Evolutionary conservation across 2,888 invertebrate genomes (phyloP).

Genomic region (Kuschelorhynchus macadamiae): DNA sequence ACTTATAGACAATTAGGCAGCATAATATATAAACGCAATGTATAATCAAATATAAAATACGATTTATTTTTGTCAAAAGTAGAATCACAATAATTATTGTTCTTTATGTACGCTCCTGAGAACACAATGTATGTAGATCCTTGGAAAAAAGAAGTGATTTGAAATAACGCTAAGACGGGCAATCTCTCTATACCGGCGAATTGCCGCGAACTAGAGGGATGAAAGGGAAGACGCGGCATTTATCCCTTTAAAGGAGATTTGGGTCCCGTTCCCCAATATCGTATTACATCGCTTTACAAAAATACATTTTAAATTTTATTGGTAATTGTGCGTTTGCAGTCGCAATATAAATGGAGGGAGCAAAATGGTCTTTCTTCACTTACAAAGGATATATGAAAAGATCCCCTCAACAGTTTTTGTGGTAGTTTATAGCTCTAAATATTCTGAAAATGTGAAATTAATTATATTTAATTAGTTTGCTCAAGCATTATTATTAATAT

Average conservation of each 20-base stretch:
- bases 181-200: conserved; percentile 52
- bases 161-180: conserved; percentile 38
- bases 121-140: conserved; percentile 34
- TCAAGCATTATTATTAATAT: too few relatives aligned
- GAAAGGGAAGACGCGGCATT: conserved; percentile 59
- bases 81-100: too few relatives aligned
- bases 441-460: too few relatives aligned
- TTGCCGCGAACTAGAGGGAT: conserved; percentile 55
- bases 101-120: conserved; percentile 17
- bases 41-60: too few relatives aligned
- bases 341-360: conserved; percentile 63
- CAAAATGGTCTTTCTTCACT: conserved; percentile 53
- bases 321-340: conserved; percentile 65
- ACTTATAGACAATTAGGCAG: too few relatives aligned
- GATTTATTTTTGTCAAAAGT: too few relatives aligned
- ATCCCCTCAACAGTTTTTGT: background rate
- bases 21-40: too few relatives aligned
- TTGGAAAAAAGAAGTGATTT: conserved; percentile 42
- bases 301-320: conserved; percentile 68
- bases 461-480: too few relatives aligned
- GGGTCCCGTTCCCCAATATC: conserved; percentile 59
- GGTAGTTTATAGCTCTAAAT: background rate
- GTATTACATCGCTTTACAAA: conserved; percentile 67
- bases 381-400: background rate
- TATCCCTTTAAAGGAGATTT: conserved; percentile 64